Base-by-base conservation (phyloP, 2,888 invertebrate genomes). In the Agrochola lota region DNA sequence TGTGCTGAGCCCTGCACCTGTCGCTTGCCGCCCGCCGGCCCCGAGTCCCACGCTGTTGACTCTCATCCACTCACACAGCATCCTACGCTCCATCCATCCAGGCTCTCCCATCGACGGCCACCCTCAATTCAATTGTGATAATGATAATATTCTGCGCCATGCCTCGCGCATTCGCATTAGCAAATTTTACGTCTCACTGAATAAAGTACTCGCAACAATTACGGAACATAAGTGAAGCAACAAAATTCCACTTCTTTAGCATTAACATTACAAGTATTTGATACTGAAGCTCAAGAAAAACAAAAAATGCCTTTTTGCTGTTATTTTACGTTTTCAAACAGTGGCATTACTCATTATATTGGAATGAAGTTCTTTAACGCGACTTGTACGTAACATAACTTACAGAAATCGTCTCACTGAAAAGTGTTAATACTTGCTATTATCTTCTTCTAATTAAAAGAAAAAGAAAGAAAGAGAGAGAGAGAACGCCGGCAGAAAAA, bases 271-370 rank as follows among this genome's bases (percentile, higher is more conserved):
- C n/a, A n/a, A 30, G 62, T 26, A 74, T 77, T 77, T 66, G 46
- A 76, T 76, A 46, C 55, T 17, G 66, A 74, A n/a, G 69, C n/a
- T 73, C 79, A 77, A 85, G 59, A 83, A 85, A 76, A 76, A 74
- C n/a, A n/a, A n/a, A n/a, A n/a, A n/a, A n/a, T n/a, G n/a, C n/a
- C n/a, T n/a, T n/a, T n/a, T n/a, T n/a, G n/a, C n/a, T n/a, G n/a
- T n/a, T n/a, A n/a, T n/a, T n/a, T n/a, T n/a, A n/a, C n/a, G n/a
- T n/a, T n/a, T n/a, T n/a, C 49, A 71, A 77, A 78, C 43, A 66
- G 72, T 23, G 20, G 20, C 12, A 63, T 71, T 57, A 76, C n/a
- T 64, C 23, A 43, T 60, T 59, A 2, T 1, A 30, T 30, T 40
- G 40, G 40, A 7, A 40, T 7, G 40, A 40, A 40, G 40, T 40